These are phyloP conservation scores for Lepilemur septentrionalis DNA, from an alignment of 2,797 vertebrate species.

Conservation along the genomic window DNA sequence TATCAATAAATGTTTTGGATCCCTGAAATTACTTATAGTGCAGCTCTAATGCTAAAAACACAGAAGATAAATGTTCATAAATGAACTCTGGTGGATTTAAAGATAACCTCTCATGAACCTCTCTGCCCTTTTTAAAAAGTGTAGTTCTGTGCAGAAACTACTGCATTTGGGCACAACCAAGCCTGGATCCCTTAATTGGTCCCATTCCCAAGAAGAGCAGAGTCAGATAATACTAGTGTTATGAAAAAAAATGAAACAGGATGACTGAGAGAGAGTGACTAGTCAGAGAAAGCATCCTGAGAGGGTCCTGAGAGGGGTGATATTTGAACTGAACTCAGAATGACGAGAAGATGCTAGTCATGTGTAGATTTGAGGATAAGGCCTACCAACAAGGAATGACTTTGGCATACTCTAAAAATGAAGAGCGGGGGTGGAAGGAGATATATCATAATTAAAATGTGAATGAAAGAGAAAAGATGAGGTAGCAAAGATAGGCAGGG, in stretches of 20 bases:
- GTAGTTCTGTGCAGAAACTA: neutral
- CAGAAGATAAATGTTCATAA: neutral
- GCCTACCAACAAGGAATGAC: neutral
- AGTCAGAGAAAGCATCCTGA: neutral
- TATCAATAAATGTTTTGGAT: neutral
- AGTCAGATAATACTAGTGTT: neutral
- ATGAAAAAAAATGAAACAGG: neutral
- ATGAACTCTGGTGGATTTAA: neutral
- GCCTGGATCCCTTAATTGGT: neutral
- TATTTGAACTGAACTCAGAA: neutral
- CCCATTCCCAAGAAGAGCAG: neutral
- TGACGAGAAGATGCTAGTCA: neutral
- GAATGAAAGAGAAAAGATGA: neutral
- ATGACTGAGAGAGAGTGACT: neutral
- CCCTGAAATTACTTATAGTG: neutral
- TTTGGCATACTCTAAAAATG: neutral
- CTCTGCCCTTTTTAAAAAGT: neutral
- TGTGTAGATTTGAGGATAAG: neutral
- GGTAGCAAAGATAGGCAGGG: neutral
- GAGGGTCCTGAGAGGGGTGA: no score
- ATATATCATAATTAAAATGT: neutral
- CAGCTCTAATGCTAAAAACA: neutral
- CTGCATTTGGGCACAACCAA: neutral
- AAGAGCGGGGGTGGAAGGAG: neutral
- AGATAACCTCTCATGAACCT: neutral